These are phyloP conservation scores for Crenichthys baileyi DNA, from an alignment of 2,797 vertebrate genomes.

Conservation along the genomic window DNA sequence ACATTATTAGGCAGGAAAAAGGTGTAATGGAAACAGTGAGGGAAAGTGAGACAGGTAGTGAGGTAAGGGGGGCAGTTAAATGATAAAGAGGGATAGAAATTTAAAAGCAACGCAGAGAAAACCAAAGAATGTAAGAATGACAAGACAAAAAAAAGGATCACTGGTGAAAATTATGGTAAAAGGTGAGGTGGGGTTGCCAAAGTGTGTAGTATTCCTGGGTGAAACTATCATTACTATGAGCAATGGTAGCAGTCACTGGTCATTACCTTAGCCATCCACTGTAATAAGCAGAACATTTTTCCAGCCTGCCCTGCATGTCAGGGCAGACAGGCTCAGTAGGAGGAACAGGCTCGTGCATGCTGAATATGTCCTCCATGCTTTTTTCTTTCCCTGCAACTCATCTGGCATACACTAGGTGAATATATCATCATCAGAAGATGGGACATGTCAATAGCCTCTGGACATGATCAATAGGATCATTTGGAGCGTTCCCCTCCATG, in stretches of 20 bases:
- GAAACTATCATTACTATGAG: slow-evolving; percentile 84
- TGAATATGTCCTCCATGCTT: slow-evolving; percentile 72
- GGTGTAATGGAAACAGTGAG: slow-evolving; percentile 38
- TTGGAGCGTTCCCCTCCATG: slow-evolving; percentile 21
- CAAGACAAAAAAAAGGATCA: slow-evolving; percentile 21
- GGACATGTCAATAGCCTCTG: slow-evolving; percentile 68
- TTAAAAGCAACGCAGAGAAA: slow-evolving; percentile 43
- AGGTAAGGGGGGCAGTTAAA: slow-evolving; percentile 42
- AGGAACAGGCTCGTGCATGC: slow-evolving; percentile 74
- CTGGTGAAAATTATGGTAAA: slow-evolving; percentile 20
- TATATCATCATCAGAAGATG: slow-evolving; percentile 72
- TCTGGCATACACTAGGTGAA: slow-evolving; percentile 49
- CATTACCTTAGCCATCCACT: slow-evolving; percentile 85
- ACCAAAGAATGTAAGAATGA: slow-evolving; percentile 28
- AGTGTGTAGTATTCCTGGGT: slow-evolving; percentile 78
- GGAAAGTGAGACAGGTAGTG: slow-evolving; percentile 19
- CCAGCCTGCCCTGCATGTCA: slow-evolving; percentile 64
- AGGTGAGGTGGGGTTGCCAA: slow-evolving; percentile 48
- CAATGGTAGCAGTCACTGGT: slow-evolving; percentile 83
- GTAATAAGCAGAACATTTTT: slow-evolving; percentile 83
- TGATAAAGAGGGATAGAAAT: slow-evolving; percentile 34
- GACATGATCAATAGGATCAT: slow-evolving; percentile 68
- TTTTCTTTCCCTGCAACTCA: slow-evolving; percentile 23
- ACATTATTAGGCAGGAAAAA: slow-evolving; percentile 13
- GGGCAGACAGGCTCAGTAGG: slow-evolving; percentile 35